These are phyloP conservation scores for Stichopus chloronotus DNA, from an alignment of 35 echinoderm and acorn worm genomes.

Conservation along the genomic window DNA sequence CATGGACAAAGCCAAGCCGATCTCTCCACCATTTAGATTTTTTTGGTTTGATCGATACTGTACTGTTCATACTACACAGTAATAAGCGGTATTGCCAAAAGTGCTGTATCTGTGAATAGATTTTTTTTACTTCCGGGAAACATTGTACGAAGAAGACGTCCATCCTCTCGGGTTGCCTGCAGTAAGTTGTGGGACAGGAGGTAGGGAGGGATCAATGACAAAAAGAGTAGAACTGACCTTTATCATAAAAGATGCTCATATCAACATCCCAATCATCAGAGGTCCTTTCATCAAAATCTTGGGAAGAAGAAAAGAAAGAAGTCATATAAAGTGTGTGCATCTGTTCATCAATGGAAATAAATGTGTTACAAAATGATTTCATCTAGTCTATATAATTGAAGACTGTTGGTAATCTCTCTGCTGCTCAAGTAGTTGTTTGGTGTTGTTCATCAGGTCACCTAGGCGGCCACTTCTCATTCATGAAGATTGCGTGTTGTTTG, in stretches of 20 bases:
- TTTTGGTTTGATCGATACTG: no score
- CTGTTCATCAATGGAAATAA: neutral
- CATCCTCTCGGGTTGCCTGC: no score
- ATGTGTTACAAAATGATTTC: neutral
- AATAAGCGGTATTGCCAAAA: no score
- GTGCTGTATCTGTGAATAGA: no score
- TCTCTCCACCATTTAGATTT: no score
- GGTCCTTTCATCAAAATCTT: conserved; percentile 97
- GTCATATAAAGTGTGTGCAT: neutral
- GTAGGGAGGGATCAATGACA: neutral
- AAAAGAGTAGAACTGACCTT: conserved; percentile 62
- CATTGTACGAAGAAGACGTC: no score
- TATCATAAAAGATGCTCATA: conserved; percentile 94
- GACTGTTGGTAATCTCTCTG: neutral
- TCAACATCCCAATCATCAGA: conserved; percentile 93
- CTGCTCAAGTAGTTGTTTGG: neutral
- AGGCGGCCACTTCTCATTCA: no score
- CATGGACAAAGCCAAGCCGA: no score
- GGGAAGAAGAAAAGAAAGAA: conserved; percentile 17
- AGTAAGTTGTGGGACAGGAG: neutral
- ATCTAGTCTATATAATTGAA: neutral
- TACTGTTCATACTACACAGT: no score
- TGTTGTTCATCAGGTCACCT: no score
- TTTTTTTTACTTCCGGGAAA: no score
- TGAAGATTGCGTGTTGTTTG: no score